Conservation (phyloP, 2,113 vertebrate species). For the Alouatta palliata region DNA sequence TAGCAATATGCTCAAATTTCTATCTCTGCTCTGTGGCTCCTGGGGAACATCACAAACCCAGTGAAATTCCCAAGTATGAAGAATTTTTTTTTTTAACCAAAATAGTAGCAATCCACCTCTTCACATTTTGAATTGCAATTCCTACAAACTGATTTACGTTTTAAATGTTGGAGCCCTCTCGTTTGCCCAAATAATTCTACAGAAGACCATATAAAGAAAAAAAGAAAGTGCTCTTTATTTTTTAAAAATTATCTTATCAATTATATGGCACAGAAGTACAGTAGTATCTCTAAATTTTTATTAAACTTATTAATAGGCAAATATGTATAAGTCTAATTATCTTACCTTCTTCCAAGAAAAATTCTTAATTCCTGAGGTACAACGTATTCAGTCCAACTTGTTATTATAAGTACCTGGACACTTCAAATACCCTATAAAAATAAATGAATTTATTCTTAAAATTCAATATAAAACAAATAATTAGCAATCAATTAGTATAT, state of each 20-base stretch:
- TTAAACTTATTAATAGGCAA: background rate
- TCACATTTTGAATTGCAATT: background rate
- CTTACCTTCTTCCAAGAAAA: conserved; percentile 66
- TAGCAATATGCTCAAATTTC: background rate
- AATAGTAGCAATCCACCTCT: background rate
- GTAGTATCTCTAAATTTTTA: background rate
- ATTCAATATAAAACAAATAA: background rate
- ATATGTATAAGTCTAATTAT: background rate
- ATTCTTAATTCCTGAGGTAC: conserved; percentile 1
- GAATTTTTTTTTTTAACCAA: background rate
- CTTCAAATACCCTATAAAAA: conserved; percentile 52
- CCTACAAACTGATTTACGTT: background rate
- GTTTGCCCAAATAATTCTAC: background rate
- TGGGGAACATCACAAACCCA: background rate
- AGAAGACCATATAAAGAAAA: background rate
- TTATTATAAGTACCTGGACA: background rate
- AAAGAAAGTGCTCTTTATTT: background rate
- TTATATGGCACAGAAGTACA: background rate
- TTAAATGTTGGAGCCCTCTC: background rate
- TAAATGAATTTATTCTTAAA: conserved; percentile 21
- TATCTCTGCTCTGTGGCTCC: background rate
- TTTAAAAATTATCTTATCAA: background rate
- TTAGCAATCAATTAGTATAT: background rate
- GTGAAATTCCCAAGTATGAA: background rate
- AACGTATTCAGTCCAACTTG: background rate